phyloP scores from a whole-genome alignment of 2,888 invertebrate genomes.

The Spialia ferax region DNA sequence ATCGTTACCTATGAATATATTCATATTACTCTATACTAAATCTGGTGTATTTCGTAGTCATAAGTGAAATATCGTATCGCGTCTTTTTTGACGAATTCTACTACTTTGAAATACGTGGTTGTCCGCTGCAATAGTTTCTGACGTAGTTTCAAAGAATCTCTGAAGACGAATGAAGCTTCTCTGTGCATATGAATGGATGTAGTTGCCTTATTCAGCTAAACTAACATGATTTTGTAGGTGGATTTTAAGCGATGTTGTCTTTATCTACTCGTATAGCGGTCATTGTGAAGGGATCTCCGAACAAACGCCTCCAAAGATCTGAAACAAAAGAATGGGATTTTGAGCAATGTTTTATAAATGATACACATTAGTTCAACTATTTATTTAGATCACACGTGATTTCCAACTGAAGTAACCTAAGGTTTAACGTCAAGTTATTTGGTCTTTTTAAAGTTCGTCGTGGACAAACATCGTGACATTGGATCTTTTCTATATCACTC shows the following conservation, averaged over 20 bases:
- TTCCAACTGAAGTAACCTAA: no score
- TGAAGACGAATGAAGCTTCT: conserved; percentile 72
- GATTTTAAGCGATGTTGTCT: conserved; percentile 14
- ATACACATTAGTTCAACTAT: no score
- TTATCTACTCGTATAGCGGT: conserved; percentile 15
- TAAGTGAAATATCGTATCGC: conserved; percentile 80
- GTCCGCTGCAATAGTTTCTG: conserved; percentile 76
- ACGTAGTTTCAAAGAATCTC: conserved; percentile 78
- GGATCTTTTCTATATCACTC: no score
- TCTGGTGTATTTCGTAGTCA: conserved; percentile 77
- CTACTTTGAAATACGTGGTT: conserved; percentile 78
- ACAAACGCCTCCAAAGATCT: conserved; percentile 31
- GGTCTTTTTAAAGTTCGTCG: no score
- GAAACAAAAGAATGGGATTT: conserved; percentile 40
- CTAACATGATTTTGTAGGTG: conserved; percentile 38
- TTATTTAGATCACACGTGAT: no score
- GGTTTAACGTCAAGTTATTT: no score
- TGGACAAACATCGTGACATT: no score
- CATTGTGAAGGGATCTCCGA: conserved; percentile 27
- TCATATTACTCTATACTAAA: conserved; percentile 70
- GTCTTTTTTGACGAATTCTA: conserved; percentile 82
- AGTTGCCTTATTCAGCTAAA: conserved; percentile 37
- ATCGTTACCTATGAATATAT: conserved; percentile 78
- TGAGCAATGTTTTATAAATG: background rate
- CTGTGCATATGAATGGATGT: conserved; percentile 76